A percentile compares a stretch with the other conserved stretches of the same genome.
phyloP scores from a whole-genome alignment of 2,888 invertebrate species.

The Omphaloscelis lunosa region DNA sequence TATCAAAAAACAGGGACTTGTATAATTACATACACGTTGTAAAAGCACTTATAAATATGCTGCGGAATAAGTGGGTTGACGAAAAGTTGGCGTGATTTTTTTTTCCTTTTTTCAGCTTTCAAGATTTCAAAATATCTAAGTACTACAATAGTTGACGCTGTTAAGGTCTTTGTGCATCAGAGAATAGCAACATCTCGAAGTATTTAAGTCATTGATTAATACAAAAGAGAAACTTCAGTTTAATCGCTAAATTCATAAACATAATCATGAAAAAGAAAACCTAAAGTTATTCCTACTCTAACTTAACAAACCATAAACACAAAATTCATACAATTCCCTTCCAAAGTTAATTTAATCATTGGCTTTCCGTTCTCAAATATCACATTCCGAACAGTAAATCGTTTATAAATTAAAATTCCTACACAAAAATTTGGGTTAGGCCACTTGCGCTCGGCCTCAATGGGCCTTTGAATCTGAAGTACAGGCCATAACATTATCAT shows the following conservation, averaged over 20 bases:
- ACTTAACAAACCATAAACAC: constrained; percentile 14
- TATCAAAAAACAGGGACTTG: constrained; percentile 44
- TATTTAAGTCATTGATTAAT: no score
- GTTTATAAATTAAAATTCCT: constrained; percentile 51
- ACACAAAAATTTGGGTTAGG: constrained; percentile 43
- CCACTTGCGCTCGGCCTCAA: constrained; percentile 51
- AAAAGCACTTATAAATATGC: constrained; percentile 34
- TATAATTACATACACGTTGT: constrained; percentile 48
- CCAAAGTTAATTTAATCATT: constrained; percentile 30
- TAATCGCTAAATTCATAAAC: not conserved
- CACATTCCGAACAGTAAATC: constrained; percentile 32
- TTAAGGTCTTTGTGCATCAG: no score
- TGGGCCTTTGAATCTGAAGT: constrained; percentile 46
- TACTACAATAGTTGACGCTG: no score
- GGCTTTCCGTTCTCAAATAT: constrained; percentile 28
- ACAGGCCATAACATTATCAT: constrained; percentile 65
- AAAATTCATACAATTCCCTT: constrained; percentile 1
- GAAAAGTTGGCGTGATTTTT: not conserved
- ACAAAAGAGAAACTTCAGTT: not conserved
- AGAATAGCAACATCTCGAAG: no score
- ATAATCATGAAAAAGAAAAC: not conserved
- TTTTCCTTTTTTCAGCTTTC: not conserved
- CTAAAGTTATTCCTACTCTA: not conserved
- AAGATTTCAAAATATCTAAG: not conserved
- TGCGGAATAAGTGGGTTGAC: not conserved